Conservation (phyloP, 2,113 vertebrate species). For the Petrocephalus zakoni region DNA sequence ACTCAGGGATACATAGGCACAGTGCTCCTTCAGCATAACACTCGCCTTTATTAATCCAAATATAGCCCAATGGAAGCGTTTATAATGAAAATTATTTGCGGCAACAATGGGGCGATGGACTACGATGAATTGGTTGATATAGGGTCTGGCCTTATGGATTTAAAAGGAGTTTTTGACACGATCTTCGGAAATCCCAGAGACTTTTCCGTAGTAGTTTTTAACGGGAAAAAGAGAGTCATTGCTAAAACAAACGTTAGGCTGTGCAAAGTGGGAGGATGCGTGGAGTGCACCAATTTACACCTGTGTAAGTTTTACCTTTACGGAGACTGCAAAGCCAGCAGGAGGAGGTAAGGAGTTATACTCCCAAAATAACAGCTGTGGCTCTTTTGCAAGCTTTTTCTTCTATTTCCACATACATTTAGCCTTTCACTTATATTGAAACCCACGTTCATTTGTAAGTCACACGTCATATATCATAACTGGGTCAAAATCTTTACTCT, state of each 20-base stretch:
- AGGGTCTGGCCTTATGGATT: neutral
- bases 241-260: conserved; percentile 22
- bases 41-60: neutral
- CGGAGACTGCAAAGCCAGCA: conserved; percentile 19
- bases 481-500: neutral
- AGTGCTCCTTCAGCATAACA: neutral
- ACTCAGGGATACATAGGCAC: neutral
- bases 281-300: conserved; percentile 15
- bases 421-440: too few relatives aligned
- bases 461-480: neutral
- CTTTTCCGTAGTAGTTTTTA: neutral
- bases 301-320: conserved; percentile 26
- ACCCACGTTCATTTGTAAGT: too few relatives aligned
- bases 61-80: neutral
- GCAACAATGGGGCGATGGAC: conserved; percentile 17
- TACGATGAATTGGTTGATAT: conserved; percentile 19
- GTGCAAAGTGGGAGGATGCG: conserved; percentile 15
- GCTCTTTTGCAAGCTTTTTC: neutral
- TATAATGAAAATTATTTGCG: conserved; percentile 19
- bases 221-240: conserved; percentile 13
- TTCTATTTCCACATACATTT: too few relatives aligned
- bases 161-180: neutral
- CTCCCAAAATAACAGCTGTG: neutral
- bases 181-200: neutral
- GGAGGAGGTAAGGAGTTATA: neutral